These are phyloP conservation scores for Eristalinus sepulchralis DNA, from an alignment of 2,888 invertebrate species.

Conservation along the genomic window DNA sequence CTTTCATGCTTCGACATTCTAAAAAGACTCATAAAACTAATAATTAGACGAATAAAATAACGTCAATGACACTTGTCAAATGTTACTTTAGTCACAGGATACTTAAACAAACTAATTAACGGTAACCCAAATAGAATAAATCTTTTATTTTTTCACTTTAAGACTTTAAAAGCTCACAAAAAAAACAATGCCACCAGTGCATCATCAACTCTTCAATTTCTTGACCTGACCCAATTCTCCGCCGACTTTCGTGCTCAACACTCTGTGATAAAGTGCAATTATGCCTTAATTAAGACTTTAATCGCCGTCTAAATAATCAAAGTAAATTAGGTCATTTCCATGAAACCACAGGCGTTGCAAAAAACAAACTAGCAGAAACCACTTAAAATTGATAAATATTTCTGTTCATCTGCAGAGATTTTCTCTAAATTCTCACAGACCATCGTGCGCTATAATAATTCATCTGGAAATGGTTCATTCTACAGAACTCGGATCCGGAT, in stretches of 20 bases:
- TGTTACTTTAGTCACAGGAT: background rate
- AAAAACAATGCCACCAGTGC: background rate
- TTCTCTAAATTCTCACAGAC: slow-evolving; percentile 22
- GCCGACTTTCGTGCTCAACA: background rate
- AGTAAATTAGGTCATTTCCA: background rate
- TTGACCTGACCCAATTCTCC: background rate
- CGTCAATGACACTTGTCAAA: too few relatives aligned
- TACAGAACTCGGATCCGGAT: slow-evolving; percentile 32
- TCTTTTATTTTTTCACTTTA: too few relatives aligned
- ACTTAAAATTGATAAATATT: background rate
- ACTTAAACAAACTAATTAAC: background rate
- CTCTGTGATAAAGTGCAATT: background rate
- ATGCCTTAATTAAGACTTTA: background rate
- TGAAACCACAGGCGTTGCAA: background rate
- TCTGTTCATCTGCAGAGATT: background rate
- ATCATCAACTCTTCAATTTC: background rate
- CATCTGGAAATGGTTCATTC: slow-evolving; percentile 22
- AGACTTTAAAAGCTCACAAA: background rate
- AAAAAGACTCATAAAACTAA: too few relatives aligned
- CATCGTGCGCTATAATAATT: slow-evolving; percentile 9
- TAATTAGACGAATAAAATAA: too few relatives aligned
- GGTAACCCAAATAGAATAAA: background rate
- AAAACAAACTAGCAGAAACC: background rate
- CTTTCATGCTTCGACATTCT: too few relatives aligned
- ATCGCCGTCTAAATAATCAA: background rate